Evolutionary conservation across 2,797 vertebrate species (phyloP).

Genomic region (Alauda arvensis): DNA sequence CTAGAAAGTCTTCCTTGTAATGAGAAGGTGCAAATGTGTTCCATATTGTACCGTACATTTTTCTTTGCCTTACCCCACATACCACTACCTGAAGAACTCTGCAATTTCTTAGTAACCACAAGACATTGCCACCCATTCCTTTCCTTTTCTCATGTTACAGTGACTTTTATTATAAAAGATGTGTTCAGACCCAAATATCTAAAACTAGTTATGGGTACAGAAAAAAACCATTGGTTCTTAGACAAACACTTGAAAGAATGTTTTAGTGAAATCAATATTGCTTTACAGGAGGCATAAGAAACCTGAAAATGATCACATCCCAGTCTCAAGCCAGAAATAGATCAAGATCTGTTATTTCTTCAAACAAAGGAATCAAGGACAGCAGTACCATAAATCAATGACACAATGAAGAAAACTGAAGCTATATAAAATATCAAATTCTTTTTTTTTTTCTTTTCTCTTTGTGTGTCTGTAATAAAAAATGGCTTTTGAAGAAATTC

Average conservation of each 20-base stretch:
- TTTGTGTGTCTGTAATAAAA: not conserved
- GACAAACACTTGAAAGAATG: not conserved
- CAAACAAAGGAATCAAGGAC: slow-evolving; percentile 18
- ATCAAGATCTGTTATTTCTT: not conserved
- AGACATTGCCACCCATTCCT: not conserved
- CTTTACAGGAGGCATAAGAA: not conserved
- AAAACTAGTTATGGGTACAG: not conserved
- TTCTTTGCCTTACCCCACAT: not conserved
- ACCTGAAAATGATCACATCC: not conserved
- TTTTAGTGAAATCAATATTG: not conserved
- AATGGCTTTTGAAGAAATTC: slow-evolving; percentile 50
- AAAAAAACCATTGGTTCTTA: not conserved
- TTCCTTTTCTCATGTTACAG: not conserved
- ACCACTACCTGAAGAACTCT: not conserved
- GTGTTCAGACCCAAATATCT: not conserved
- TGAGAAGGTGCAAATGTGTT: not conserved
- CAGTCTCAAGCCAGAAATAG: not conserved
- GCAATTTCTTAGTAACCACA: not conserved
- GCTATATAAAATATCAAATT: not conserved
- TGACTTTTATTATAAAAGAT: not conserved
- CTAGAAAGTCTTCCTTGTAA: not conserved
- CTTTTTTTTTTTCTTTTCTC: not conserved
- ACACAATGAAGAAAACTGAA: not conserved
- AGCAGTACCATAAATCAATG: slow-evolving; percentile 29
- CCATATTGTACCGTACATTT: not conserved